Percentiles rank a stretch among this genome's conserved stretches.
These are phyloP conservation scores for Epinephelus lanceolatus DNA, from an alignment of 2,113 vertebrate species.

Conservation along the genomic window DNA sequence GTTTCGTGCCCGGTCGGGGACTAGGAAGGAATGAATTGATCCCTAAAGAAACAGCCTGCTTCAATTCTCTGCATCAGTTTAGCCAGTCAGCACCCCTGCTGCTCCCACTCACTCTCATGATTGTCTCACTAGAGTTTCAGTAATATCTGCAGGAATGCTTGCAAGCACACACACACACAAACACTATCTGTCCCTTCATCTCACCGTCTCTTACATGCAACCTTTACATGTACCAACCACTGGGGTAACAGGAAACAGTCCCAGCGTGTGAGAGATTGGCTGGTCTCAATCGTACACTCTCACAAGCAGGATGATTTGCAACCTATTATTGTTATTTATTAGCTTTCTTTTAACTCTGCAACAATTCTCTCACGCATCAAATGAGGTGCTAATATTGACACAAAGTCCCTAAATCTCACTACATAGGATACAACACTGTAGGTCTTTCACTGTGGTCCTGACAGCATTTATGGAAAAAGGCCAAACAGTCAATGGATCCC, in stretches of 20 bases:
- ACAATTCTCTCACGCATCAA: neutral
- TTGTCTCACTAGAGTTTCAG: slow-evolving; percentile 36
- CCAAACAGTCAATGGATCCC: slow-evolving; percentile 36
- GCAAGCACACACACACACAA: slow-evolving; percentile 34
- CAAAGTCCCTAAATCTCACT: slow-evolving; percentile 10
- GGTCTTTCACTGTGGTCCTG: slow-evolving; percentile 27
- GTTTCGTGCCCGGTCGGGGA: slow-evolving; percentile 62
- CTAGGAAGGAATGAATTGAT: slow-evolving; percentile 67
- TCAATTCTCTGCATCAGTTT: slow-evolving; percentile 48
- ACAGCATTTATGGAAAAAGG: slow-evolving; percentile 44
- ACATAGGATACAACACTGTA: slow-evolving; percentile 5
- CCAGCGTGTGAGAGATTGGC: neutral
- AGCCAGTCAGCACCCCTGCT: slow-evolving; percentile 66
- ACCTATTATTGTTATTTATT: slow-evolving; percentile 34
- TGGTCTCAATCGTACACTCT: neutral
- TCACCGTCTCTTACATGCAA: neutral
- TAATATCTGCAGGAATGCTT: slow-evolving; percentile 65
- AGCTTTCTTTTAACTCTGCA: neutral
- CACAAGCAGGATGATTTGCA: slow-evolving; percentile 15
- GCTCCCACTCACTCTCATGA: slow-evolving; percentile 57
- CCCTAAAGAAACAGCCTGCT: slow-evolving; percentile 69
- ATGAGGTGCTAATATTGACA: slow-evolving; percentile 18
- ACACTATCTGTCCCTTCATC: slow-evolving; percentile 28
- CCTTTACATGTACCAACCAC: neutral
- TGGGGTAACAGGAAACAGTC: slow-evolving; percentile 24